Percentiles rank a stretch among this genome's conserved stretches.
phyloP scores from a whole-genome alignment of 2,888 invertebrate species.

The Nomada fabriciana region DNA sequence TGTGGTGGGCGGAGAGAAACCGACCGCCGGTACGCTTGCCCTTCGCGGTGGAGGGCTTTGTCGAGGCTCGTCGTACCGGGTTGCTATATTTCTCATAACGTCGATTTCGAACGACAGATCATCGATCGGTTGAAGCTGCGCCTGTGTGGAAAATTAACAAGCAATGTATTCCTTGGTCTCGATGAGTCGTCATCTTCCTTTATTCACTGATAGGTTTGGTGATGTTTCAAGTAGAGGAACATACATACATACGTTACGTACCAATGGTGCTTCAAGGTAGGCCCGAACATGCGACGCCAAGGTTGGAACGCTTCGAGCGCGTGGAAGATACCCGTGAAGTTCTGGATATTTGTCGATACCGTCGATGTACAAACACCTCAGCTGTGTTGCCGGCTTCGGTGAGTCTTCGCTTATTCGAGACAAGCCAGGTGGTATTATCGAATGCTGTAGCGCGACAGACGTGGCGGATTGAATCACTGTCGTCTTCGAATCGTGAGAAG shows the following conservation, averaged over 20 bases:
- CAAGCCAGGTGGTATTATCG: constrained; percentile 76
- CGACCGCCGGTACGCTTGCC: constrained; percentile 83
- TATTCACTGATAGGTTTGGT: no score
- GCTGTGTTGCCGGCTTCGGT: constrained; percentile 75
- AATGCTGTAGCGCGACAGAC: constrained; percentile 70
- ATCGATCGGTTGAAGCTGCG: constrained; percentile 92
- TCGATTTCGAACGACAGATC: constrained; percentile 92
- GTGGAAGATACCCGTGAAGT: constrained; percentile 88
- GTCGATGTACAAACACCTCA: constrained; percentile 90
- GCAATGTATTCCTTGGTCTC: background rate
- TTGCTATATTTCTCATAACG: constrained; percentile 92
- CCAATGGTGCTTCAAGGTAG: constrained; percentile 91
- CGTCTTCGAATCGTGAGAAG: constrained; percentile 74
- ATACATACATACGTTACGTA: constrained; percentile 57
- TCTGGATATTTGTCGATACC: constrained; percentile 92
- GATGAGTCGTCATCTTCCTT: no score
- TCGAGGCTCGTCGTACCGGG: constrained; percentile 85
- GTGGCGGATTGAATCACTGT: constrained; percentile 63
- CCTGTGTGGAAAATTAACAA: background rate
- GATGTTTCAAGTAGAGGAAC: background rate
- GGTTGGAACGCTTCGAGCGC: constrained; percentile 92
- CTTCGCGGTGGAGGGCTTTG: constrained; percentile 75
- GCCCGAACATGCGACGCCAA: constrained; percentile 86
- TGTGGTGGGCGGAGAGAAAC: constrained; percentile 71
- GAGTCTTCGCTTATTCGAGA: constrained; percentile 86